These are phyloP conservation scores for Hypomesus transpacificus DNA, from an alignment of 2,113 vertebrate genomes.

Conservation along the genomic window DNA sequence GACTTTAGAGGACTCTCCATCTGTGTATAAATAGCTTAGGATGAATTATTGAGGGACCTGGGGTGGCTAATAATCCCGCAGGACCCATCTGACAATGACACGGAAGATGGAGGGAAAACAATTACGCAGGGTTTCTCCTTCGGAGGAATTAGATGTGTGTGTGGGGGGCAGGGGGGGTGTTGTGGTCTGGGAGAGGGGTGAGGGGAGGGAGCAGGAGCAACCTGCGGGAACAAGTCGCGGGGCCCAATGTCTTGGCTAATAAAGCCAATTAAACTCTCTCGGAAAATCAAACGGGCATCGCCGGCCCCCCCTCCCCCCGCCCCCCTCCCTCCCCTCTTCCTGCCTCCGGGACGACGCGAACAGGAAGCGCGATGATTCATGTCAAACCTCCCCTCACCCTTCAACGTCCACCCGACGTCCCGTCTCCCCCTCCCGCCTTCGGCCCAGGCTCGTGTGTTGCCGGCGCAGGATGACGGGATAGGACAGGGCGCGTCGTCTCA, in stretches of 20 bases:
- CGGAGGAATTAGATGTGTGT: constrained; percentile 53
- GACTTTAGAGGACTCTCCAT: constrained; percentile 77
- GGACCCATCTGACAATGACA: constrained; percentile 78
- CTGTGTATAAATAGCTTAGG: constrained; percentile 79
- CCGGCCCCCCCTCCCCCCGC: constrained; percentile 48
- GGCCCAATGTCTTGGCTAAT: constrained; percentile 73
- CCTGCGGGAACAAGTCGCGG: constrained; percentile 58
- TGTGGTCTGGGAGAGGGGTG: background rate
- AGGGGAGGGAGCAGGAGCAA: constrained; percentile 23
- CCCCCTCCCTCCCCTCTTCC: constrained; percentile 55
- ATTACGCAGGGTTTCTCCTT: constrained; percentile 73
- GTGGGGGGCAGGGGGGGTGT: background rate
- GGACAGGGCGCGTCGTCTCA: constrained; percentile 51
- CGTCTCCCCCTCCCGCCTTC: constrained; percentile 47
- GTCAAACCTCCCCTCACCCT: background rate
- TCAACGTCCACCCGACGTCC: constrained; percentile 1
- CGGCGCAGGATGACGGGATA: constrained; percentile 56
- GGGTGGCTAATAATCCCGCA: constrained; percentile 78
- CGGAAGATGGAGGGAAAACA: constrained; percentile 77
- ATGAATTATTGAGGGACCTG: constrained; percentile 79
- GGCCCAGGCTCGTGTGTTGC: constrained; percentile 59
- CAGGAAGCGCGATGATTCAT: constrained; percentile 9
- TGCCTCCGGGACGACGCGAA: constrained; percentile 36
- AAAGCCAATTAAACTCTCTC: constrained; percentile 72
- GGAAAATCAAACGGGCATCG: constrained; percentile 68